Conservation (phyloP, 1,140 invertebrate genomes). For the Drosophila lowei region DNA sequence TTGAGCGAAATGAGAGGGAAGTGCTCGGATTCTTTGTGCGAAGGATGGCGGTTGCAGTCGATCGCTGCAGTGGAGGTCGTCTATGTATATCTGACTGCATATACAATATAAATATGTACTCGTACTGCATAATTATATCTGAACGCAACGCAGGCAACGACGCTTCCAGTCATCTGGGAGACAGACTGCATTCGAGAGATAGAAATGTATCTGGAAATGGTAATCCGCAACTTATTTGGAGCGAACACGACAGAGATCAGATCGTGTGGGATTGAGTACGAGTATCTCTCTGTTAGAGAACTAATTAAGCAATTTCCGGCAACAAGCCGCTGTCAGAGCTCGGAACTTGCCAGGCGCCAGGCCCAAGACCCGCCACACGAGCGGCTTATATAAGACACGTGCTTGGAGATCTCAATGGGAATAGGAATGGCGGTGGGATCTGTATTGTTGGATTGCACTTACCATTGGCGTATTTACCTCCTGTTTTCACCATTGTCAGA, state of each 20-base stretch:
- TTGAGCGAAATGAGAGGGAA: conserved; percentile 7
- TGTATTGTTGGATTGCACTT: conserved; percentile 21
- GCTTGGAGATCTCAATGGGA: conserved; percentile 11
- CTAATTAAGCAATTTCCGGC: conserved; percentile 60
- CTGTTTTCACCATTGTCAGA: conserved; percentile 74
- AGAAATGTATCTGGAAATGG: conserved; percentile 28
- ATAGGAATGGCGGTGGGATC: not conserved
- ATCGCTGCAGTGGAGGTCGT: conserved; percentile 57
- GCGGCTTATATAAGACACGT: conserved; percentile 61
- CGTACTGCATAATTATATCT: conserved; percentile 24
- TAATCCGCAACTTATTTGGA: conserved; percentile 7
- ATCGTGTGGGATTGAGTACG: conserved; percentile 38
- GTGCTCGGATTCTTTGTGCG: not conserved
- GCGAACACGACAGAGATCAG: conserved; percentile 13
- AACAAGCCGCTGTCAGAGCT: conserved; percentile 37
- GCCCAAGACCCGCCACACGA: conserved; percentile 10
- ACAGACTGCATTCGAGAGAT: not conserved
- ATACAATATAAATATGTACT: not conserved
- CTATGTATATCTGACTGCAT: conserved; percentile 4
- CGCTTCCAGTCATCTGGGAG: conserved; percentile 7
- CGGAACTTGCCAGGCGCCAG: conserved; percentile 19
- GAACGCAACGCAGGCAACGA: conserved; percentile 2
- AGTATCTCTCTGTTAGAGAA: conserved; percentile 19
- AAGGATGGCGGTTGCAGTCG: conserved; percentile 29
- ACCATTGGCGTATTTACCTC: conserved; percentile 78